Percentiles rank a stretch among this genome's conserved stretches.
Evolutionary conservation across 2,797 vertebrate genomes (phyloP).

Genomic region (Threskiornis aethiopicus): DNA sequence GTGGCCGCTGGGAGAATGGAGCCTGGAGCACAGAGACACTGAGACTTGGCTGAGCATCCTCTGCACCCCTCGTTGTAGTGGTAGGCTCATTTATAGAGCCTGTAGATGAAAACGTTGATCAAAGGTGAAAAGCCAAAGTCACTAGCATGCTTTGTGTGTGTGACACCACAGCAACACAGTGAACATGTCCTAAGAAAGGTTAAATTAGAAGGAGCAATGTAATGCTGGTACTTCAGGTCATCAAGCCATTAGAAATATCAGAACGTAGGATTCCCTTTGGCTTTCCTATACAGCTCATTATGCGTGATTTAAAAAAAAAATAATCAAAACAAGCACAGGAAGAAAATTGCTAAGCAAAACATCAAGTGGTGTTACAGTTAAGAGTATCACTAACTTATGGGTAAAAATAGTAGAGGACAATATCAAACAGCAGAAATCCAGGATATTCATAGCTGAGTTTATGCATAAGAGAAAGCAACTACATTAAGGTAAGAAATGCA

Average conservation of each 20-base stretch:
- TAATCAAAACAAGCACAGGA: not conserved
- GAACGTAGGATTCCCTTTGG: not conserved
- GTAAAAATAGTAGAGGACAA: not conserved
- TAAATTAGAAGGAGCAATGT: not conserved
- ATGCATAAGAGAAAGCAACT: not conserved
- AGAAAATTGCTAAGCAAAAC: not conserved
- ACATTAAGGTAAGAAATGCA: not conserved
- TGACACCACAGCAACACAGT: not conserved
- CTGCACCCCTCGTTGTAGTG: not conserved
- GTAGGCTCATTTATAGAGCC: not conserved
- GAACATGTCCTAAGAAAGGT: not conserved
- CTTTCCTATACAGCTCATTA: not conserved
- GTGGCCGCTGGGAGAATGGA: rapidly evolving
- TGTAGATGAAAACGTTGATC: rapidly evolving
- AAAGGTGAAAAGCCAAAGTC: not conserved
- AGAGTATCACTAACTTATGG: not conserved
- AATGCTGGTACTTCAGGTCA: not conserved
- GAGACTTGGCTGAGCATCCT: not conserved
- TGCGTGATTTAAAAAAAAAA: not conserved
- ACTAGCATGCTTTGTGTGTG: not conserved
- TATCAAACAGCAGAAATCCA: not conserved
- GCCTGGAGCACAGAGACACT: not conserved
- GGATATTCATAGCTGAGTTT: not conserved
- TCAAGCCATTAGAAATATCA: not conserved
- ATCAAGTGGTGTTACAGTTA: not conserved